Base-by-base conservation (phyloP, 2,797 vertebrate species). In the Sternarchorhynchus goeldii region DNA sequence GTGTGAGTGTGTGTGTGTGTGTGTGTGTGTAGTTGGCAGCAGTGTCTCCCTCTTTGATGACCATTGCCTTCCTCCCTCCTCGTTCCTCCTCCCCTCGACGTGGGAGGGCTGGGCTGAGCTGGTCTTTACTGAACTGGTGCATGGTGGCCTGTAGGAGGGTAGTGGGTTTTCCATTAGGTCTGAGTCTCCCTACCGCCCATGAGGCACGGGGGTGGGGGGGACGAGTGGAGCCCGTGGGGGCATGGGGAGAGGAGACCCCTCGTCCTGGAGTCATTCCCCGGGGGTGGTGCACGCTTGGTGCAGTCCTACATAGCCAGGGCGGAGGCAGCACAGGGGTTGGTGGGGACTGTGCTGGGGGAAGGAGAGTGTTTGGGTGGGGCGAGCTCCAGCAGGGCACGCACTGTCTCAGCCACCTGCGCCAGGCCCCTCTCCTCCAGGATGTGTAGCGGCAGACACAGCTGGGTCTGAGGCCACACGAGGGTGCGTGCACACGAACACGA, bases 361-460 rank as follows among this genome's bases (percentile, higher is more conserved):
- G 92, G 87, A 8, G 92, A 81, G 84, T 85, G 91, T 85, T 96
- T 93, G 78, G 94, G 94, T 63, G 95, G 97, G 70, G 96, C 97
- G 84, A 97, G 92, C 63, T 96, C 93, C 85, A 99, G 94, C 89
- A 99, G 94, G 32, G 95, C 94, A 75, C 93, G 88, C 68, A 99
- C 95, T 1, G 97, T 99, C 84, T 92, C 92, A 8, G 96, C 96
- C 86, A 99, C 95, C 92, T 96, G 96, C 85, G 94, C 90, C 92
- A 99, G 92, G 87, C 97, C 96, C 84, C 92, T 94, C 91, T 98
- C 96, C 94, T 99, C 97, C 94, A 99, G 94, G 91, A 99, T 97
- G 93, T 98, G 97, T 57, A 96, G 96, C 87, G 97, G 97, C 89
- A 99, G 95, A 93, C 97, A 99, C 89, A 99, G 93, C 90, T 95